A percentile compares a stretch with the other conserved stretches of the same genome.
Evolutionary conservation across 2,113 vertebrate genomes (phyloP).

Genomic region (Scalopus aquaticus): DNA sequence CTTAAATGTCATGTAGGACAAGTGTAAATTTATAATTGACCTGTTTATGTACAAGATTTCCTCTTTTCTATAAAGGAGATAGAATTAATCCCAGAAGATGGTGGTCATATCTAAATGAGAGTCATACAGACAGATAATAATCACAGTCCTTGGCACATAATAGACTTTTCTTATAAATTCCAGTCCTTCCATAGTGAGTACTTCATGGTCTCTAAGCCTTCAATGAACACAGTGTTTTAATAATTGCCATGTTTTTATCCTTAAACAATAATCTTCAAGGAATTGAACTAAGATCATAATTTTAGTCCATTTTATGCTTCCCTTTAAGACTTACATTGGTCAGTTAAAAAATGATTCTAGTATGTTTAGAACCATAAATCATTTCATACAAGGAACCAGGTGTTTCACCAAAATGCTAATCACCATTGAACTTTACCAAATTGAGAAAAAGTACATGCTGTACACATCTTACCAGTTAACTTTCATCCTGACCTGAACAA

Average conservation of each 20-base stretch:
- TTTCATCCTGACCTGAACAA: conserved; percentile 15
- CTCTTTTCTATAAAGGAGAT: background rate
- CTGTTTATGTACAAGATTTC: background rate
- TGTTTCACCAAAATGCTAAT: background rate
- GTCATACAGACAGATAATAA: background rate
- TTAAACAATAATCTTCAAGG: background rate
- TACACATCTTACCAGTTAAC: background rate
- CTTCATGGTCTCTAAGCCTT: fast-evolving
- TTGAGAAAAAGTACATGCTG: background rate
- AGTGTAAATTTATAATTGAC: background rate
- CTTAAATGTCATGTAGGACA: background rate
- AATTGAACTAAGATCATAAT: background rate
- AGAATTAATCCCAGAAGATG: background rate
- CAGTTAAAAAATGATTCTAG: background rate
- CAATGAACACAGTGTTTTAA: background rate
- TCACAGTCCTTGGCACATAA: background rate
- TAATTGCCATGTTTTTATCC: background rate
- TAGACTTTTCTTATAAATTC: background rate
- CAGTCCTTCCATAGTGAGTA: background rate
- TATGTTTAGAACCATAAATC: background rate
- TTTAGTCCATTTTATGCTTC: background rate
- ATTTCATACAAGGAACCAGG: background rate
- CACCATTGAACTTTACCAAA: conserved; percentile 19
- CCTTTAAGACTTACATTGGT: background rate
- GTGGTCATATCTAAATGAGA: background rate